Evolutionary conservation across 2,113 vertebrate genomes (phyloP), one percentile per base, ranked within the genome.

Genomic region (Vulpes ferrilata): DNA sequence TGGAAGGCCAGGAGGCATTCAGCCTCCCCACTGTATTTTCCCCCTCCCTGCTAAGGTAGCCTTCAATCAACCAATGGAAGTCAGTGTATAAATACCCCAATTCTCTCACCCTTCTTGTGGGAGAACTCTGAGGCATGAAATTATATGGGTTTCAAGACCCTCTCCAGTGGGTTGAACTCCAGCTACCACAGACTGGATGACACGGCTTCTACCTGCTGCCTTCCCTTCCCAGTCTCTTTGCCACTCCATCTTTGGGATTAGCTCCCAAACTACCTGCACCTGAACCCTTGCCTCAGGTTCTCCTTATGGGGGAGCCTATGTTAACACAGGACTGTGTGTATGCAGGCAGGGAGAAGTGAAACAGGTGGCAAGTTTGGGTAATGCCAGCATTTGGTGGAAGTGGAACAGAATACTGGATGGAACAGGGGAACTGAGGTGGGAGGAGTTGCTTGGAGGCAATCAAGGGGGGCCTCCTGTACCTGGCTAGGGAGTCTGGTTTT

Each of bases 251-350:
- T 32, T 65, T 60, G 17, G 27, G 7, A 82, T 90, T 96, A 81
- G 20, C 60, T 69, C 86, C 80, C 78, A 87, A 95, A 73, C n/a
- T 13, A 67, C 7, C 25, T 48, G 67, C 48, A 59, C 65, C 69
- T 83, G 62, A 86, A 86, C 5, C 88, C 97, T 86, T 69, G 51
- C 74, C 90, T 87, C 51, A 22, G 13, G 12, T 71, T 69, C 80
- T 86, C n/a, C n/a, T 86, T 87, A 22, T 11, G 20, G 81, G 51
- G 12, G 83, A 76, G 53, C 1, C 25, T 55, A 71, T 64, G 57
- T 25, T 22, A 53, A 71, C 4, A 55, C 1, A 64, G 30, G n/a
- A 62, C 5, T 55, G 3, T 35, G 22, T 5, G 23, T 11, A 5
- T 12, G 51, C 91, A 96, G 67, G 20, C n/a, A 38, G 23, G 32